Evolutionary conservation across 2,797 vertebrate genomes (phyloP).

Genomic region (Heteromormyrus szaboi): DNA sequence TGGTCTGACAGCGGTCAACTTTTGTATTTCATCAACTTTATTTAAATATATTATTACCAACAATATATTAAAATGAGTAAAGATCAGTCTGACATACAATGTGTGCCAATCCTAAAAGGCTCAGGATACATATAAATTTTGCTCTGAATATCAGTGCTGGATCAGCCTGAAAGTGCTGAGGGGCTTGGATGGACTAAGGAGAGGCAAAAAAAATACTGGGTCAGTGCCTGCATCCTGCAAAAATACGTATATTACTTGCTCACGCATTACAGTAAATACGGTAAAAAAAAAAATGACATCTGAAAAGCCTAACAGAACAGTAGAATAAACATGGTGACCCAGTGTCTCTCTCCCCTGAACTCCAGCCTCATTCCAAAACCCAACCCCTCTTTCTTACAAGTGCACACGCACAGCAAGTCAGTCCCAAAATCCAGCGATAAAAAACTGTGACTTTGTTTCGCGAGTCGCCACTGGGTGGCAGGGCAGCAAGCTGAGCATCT

Average conservation of each 20-base stretch:
- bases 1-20: not conserved
- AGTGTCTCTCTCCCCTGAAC: not conserved
- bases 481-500: not conserved
- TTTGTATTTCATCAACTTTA: conserved; percentile 3
- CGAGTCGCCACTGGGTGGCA: not conserved
- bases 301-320: conserved; percentile 44
- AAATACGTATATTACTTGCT: not conserved
- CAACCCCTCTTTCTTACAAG: conserved; percentile 13
- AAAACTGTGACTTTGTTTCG: not conserved
- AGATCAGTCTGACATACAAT: not conserved
- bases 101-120: not conserved
- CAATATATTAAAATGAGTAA: conserved; percentile 9
- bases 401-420: not conserved
- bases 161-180: conserved; percentile 22
- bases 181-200: not conserved
- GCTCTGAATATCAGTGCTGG: not conserved
- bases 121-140: not conserved
- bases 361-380: not conserved
- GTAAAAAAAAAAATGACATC: conserved; percentile 46
- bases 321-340: not conserved
- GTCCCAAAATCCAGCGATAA: conserved; percentile 21
- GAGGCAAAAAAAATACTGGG: not conserved
- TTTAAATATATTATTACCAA: conserved; percentile 19
- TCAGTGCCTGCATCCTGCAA: not conserved
- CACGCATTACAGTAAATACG: not conserved